Evolutionary conservation across 2,888 invertebrate genomes (phyloP), one percentile per base, ranked within the genome.

Genomic region (Sericinus montela): DNA sequence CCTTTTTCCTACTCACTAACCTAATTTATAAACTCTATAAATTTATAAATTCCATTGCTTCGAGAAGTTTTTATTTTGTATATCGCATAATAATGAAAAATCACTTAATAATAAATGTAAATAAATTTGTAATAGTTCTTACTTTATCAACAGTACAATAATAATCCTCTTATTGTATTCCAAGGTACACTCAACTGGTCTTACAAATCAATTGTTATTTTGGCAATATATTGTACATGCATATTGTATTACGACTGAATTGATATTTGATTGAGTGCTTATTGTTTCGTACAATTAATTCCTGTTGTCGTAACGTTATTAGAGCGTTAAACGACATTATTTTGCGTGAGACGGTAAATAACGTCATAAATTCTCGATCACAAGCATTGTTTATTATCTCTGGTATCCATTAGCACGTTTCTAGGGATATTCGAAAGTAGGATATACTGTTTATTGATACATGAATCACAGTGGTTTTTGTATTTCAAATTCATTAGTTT

Each of bases 161-260:
- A 50, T 50, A 45, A 45, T 41, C 37, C 41, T 7, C 9, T 10
- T n/a, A 41, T 41, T 36, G 30, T 50, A 41, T 41, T 29, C 38
- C 34, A 32, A 45, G 37, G 41, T 42, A 29, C 34, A 16, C 41
- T 42, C 37, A 45, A 42, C 45, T 46, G 45, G 38, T 51, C 38
- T 42, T 45, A 41, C 41, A 42, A 45, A 51, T 51, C 45, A 45
- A 51, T 45, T 51, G 38, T 42, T 46, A 51, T 42, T 35, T 50
- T 37, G 38, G 25, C 23, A 35, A 28, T 41, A 32, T 37, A 51
- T 51, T 42, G 42, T 42, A 41, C 45, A 32, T 45, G 45, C 45
- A 45, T 51, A 51, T 42, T 51, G 42, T 51, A 45, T 51, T 41
- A 32, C 37, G 36, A 42, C 45, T 45, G 32, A 34, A 45, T 50